Evolutionary conservation across 64 coral and sea anemone genomes (phyloP).

Genomic region (Acropora tenuis): DNA sequence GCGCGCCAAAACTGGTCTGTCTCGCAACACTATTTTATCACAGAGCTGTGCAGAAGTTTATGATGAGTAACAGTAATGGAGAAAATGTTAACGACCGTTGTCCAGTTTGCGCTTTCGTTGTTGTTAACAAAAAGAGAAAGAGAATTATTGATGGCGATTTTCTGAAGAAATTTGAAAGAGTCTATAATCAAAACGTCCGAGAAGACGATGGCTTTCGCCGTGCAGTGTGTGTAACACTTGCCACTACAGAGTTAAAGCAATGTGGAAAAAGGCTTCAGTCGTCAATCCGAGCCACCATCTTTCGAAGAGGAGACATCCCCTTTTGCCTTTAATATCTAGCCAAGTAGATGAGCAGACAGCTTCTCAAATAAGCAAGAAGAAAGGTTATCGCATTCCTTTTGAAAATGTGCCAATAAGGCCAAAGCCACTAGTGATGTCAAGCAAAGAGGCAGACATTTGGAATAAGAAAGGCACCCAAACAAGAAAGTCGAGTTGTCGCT

Average conservation of each 20-base stretch:
- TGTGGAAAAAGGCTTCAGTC: background rate
- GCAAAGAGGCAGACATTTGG: conserved; percentile 17
- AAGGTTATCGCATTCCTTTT: conserved; percentile 20
- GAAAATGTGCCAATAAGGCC: conserved; percentile 37
- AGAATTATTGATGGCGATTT: background rate
- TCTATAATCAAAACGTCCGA: background rate
- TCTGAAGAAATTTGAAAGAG: background rate
- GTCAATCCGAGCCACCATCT: background rate
- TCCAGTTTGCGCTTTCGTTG: conserved; percentile 11
- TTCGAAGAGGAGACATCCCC: background rate
- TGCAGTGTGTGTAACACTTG: conserved; percentile 15
- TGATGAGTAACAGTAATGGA: background rate
- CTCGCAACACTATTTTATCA: background rate
- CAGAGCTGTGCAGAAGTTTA: background rate
- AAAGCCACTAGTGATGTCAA: conserved; percentile 19
- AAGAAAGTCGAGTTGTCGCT: conserved; percentile 6
- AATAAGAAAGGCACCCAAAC: conserved; percentile 6
- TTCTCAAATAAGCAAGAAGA: conserved; percentile 1
- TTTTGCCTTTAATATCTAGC: conserved; percentile 9
- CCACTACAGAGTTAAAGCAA: conserved; percentile 8
- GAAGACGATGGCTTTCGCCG: background rate
- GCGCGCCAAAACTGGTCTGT: background rate
- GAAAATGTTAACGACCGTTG: background rate
- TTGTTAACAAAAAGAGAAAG: conserved; percentile 11
- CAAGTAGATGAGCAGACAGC: conserved; percentile 23